These are phyloP conservation scores for Lathamus discolor DNA, from an alignment of 2,113 vertebrate genomes.

Conservation along the genomic window DNA sequence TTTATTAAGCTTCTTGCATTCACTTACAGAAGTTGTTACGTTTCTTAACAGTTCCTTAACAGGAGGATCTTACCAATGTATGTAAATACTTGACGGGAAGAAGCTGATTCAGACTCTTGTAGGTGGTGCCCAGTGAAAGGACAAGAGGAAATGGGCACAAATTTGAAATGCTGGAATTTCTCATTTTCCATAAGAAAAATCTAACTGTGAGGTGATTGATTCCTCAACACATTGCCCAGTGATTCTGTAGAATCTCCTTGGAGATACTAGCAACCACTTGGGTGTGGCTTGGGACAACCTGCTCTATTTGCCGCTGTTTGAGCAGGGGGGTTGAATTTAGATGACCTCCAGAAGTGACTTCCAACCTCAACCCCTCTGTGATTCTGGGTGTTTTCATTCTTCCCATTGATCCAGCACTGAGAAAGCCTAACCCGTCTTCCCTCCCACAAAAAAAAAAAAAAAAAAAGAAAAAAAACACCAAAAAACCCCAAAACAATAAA, in stretches of 20 bases:
- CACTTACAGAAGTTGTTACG: not conserved
- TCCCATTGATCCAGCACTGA: not conserved
- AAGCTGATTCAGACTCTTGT: not conserved
- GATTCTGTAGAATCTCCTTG: not conserved
- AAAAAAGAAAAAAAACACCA: not conserved
- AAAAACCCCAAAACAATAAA: no score
- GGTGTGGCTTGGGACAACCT: not conserved
- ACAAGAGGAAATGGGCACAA: not conserved
- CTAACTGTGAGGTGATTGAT: not conserved
- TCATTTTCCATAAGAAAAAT: not conserved
- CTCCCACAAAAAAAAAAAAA: not conserved
- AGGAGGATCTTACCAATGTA: rapidly evolving
- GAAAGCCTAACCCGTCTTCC: not conserved
- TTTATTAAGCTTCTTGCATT: not conserved
- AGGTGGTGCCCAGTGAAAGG: not conserved
- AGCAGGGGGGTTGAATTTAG: not conserved
- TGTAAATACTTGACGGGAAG: not conserved
- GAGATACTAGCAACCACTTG: not conserved
- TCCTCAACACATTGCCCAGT: rapidly evolving
- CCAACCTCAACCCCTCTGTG: not conserved
- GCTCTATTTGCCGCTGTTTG: not conserved
- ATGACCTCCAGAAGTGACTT: not conserved
- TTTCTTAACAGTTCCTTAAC: not conserved
- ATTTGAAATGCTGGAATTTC: not conserved
- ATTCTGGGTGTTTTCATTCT: not conserved